phyloP scores from a whole-genome alignment of 1,140 invertebrate genomes.

The Oppia nitens region DNA sequence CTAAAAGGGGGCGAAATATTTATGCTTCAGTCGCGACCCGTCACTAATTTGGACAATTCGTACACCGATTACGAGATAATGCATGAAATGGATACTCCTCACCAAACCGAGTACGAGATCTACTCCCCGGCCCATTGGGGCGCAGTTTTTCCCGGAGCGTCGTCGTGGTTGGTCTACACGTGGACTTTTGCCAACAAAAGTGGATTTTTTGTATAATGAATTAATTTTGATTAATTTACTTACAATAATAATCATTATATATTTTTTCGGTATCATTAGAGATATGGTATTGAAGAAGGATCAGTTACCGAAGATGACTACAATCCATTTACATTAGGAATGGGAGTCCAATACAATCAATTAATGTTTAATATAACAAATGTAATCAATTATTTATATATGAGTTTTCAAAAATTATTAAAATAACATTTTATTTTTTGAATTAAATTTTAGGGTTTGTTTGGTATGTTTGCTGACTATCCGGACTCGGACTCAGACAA shows the following conservation, averaged over 20 bases:
- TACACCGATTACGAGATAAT: constrained; percentile 18
- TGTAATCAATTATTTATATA: background rate
- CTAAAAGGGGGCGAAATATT: constrained; percentile 2
- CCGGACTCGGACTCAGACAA: background rate
- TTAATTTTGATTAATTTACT: background rate
- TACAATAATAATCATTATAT: background rate
- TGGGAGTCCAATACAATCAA: constrained; percentile 7
- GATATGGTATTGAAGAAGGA: constrained; percentile 5
- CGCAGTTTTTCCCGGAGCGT: constrained; percentile 10
- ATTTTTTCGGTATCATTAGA: background rate
- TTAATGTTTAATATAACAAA: constrained; percentile 10
- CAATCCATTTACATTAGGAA: constrained; percentile 8
- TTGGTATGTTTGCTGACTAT: background rate
- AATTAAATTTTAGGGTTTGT: background rate
- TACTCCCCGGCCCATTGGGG: constrained; percentile 18
- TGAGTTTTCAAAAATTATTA: too few relatives aligned
- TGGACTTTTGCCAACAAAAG: background rate
- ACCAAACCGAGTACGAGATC: constrained; percentile 12
- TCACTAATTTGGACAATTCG: constrained; percentile 11
- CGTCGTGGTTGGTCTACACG: constrained; percentile 1
- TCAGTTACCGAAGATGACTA: constrained; percentile 10
- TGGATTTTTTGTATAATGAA: background rate
- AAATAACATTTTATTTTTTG: background rate
- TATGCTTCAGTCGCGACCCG: constrained; percentile 19
- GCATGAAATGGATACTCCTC: constrained; percentile 16